These are phyloP conservation scores for Platynereis dumerilii DNA, from an alignment of 2,888 invertebrate species.

Conservation along the genomic window DNA sequence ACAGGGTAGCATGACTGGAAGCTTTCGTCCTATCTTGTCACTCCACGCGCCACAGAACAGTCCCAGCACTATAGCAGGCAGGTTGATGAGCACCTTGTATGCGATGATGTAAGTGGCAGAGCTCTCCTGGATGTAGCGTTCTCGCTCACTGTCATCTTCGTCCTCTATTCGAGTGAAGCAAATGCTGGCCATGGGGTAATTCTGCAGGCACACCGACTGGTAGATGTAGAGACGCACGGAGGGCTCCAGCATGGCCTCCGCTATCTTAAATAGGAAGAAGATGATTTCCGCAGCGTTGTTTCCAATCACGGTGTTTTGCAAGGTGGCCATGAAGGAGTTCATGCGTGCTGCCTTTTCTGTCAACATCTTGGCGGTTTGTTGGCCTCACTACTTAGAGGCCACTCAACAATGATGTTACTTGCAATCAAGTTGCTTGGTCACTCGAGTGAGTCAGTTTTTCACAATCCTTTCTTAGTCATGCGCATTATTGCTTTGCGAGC, in stretches of 20 bases:
- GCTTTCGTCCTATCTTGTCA: slow-evolving; percentile 57
- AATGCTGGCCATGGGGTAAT: slow-evolving; percentile 13
- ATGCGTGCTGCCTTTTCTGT: too few relatives aligned
- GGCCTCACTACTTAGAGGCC: too few relatives aligned
- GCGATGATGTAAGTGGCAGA: slow-evolving; percentile 55
- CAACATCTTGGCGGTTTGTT: too few relatives aligned
- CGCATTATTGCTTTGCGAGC: too few relatives aligned
- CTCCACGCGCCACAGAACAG: slow-evolving; percentile 63
- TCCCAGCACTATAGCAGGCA: slow-evolving; percentile 59
- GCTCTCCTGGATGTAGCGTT: slow-evolving; percentile 48
- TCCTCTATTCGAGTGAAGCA: slow-evolving; percentile 29
- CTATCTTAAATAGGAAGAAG: slow-evolving; percentile 61
- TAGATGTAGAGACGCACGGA: slow-evolving; percentile 57
- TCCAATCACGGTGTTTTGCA: background rate
- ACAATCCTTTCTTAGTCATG: too few relatives aligned
- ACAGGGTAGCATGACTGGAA: slow-evolving; percentile 57
- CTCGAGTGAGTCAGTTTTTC: too few relatives aligned
- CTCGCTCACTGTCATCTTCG: slow-evolving; percentile 39
- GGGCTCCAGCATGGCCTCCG: slow-evolving; percentile 61
- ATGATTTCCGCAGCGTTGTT: slow-evolving; percentile 48
- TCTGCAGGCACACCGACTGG: slow-evolving; percentile 47
- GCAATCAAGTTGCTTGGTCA: too few relatives aligned
- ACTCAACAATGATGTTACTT: too few relatives aligned
- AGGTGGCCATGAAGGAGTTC: too few relatives aligned
- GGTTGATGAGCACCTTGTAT: slow-evolving; percentile 57